Evolutionary conservation across 2,888 invertebrate species (phyloP).

Genomic region (Galerucella pusilla): DNA sequence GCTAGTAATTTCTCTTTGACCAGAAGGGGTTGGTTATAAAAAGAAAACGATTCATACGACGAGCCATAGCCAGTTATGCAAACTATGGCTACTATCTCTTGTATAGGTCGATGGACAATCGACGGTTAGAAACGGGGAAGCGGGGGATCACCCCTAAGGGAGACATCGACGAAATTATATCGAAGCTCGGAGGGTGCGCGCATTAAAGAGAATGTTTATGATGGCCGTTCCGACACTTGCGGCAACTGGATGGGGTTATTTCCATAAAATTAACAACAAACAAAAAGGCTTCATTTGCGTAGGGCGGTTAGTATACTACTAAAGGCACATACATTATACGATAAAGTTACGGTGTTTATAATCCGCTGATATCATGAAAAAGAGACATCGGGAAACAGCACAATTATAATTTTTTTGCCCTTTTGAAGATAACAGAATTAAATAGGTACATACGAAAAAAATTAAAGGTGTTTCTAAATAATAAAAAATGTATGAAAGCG

Average conservation of each 20-base stretch:
- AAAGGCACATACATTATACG: conserved; percentile 20
- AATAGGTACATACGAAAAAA: not conserved
- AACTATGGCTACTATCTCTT: conserved; percentile 63
- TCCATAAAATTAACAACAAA: conserved; percentile 63
- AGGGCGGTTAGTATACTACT: conserved; percentile 32
- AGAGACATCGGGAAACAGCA: not conserved
- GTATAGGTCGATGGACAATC: conserved; percentile 63
- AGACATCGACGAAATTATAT: conserved; percentile 61
- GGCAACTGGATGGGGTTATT: conserved; percentile 61
- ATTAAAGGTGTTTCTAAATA: too few relatives aligned
- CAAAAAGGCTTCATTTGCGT: conserved; percentile 55
- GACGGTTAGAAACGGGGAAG: conserved; percentile 60
- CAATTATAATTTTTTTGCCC: not conserved
- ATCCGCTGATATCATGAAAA: conserved; percentile 7
- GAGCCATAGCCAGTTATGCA: conserved; percentile 63
- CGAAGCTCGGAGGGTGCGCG: conserved; percentile 55
- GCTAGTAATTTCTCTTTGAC: conserved; percentile 40
- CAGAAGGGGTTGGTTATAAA: conserved; percentile 60
- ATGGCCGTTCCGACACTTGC: conserved; percentile 61
- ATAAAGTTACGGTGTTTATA: conserved; percentile 1
- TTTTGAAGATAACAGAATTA: not conserved
- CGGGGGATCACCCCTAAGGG: conserved; percentile 54
- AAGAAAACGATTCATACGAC: conserved; percentile 61
- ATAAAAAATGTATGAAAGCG: too few relatives aligned
- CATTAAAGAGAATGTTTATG: conserved; percentile 61